Percentiles rank a stretch among this genome's conserved stretches.
Evolutionary conservation across 2,113 vertebrate species (phyloP).

Genomic region (Lota lota): DNA sequence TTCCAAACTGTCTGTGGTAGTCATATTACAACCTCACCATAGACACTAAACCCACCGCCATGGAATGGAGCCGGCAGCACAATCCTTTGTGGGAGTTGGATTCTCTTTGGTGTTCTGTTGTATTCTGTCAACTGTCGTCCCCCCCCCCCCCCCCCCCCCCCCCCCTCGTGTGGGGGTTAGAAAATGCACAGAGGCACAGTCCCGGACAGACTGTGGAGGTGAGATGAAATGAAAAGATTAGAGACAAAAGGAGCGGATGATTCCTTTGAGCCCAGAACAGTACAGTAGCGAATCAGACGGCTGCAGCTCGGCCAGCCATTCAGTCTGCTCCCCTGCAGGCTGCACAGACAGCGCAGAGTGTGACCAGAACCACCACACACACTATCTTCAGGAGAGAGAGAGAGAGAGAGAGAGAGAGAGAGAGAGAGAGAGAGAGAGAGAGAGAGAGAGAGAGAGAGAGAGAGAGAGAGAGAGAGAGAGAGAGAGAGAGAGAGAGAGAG

Average conservation of each 20-base stretch:
- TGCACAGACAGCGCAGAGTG: slow-evolving; percentile 45
- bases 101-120: not conserved
- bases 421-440: slow-evolving; percentile 19
- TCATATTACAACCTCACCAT: too few species aligned
- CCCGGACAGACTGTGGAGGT: not conserved
- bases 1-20: too few species aligned
- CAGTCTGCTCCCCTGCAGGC: slow-evolving; percentile 52
- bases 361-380: slow-evolving; percentile 61
- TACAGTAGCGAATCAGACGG: slow-evolving; percentile 57
- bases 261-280: slow-evolving; percentile 28
- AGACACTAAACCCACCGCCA: too few species aligned
- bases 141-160: too few species aligned
- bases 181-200: slow-evolving; percentile 25
- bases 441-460: slow-evolving; percentile 23
- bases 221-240: slow-evolving; percentile 16
- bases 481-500: slow-evolving; percentile 19
- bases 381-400: slow-evolving; percentile 55
- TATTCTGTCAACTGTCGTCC: not conserved
- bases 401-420: slow-evolving; percentile 46
- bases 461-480: slow-evolving; percentile 28
- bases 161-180: not conserved
- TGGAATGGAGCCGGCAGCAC: too few species aligned
- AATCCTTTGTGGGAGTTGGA: too few species aligned
- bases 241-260: slow-evolving; percentile 34
- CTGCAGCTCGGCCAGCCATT: slow-evolving; percentile 27